These are phyloP conservation scores for Rhagologus leucostigma DNA, from an alignment of 2,113 vertebrate genomes.

Conservation along the genomic window DNA sequence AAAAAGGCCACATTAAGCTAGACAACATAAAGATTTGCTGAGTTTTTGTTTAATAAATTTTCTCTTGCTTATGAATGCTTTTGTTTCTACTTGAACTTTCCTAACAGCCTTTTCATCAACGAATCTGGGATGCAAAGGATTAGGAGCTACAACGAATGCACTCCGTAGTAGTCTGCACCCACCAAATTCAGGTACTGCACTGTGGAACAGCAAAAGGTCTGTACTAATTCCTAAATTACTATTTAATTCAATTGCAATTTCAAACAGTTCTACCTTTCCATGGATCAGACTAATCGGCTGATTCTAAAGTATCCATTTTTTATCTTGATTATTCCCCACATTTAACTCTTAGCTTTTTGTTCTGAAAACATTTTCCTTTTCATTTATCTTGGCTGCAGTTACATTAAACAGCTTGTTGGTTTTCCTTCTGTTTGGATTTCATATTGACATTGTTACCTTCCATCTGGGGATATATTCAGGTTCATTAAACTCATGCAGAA, in stretches of 20 bases:
- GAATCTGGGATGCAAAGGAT: not conserved
- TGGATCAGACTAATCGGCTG: not conserved
- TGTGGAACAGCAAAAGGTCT: not conserved
- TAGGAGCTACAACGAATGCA: not conserved
- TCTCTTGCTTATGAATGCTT: not conserved
- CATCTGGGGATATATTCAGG: slow-evolving; percentile 14
- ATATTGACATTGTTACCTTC: slow-evolving; percentile 26
- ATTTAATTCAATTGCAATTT: not conserved
- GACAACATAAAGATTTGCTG: not conserved
- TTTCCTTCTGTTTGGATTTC: slow-evolving; percentile 29
- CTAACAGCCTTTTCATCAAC: not conserved
- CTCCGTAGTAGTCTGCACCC: not conserved
- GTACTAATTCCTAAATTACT: not conserved
- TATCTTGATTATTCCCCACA: not conserved
- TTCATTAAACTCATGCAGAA: slow-evolving; percentile 23
- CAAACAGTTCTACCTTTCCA: not conserved
- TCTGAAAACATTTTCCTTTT: not conserved
- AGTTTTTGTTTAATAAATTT: not conserved
- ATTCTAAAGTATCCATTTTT: not conserved
- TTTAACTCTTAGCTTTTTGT: not conserved
- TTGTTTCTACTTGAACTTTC: not conserved
- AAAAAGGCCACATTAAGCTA: not conserved
- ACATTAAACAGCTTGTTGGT: slow-evolving; percentile 1
- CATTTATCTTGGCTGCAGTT: not conserved
- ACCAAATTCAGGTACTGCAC: not conserved